Conservation (phyloP, 35 echinoderm and acorn worm species). For the Ophiothrix spiculata region DNA sequence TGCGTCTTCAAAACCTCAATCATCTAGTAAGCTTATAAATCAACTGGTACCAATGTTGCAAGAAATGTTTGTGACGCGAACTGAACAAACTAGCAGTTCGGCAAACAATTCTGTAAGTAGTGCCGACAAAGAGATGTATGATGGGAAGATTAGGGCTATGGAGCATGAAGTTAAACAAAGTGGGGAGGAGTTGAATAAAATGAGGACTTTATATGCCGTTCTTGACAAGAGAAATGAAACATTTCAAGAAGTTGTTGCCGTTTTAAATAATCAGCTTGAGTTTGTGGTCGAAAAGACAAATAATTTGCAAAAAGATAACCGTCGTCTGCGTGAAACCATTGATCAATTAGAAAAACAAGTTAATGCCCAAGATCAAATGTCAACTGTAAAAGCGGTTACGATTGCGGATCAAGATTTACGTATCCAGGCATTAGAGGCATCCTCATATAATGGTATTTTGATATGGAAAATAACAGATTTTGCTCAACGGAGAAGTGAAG, state of each 20-base stretch:
- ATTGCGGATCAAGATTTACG: conserved; percentile 29
- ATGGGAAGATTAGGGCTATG: neutral
- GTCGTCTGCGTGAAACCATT: conserved; percentile 22
- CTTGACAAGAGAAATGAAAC: neutral
- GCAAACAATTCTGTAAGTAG: neutral
- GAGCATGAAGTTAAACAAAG: neutral
- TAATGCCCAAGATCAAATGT: conserved; percentile 19
- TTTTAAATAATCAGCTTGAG: conserved; percentile 34
- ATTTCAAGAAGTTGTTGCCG: too few species aligned
- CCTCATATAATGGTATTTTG: conserved; percentile 16
- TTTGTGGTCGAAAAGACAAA: neutral
- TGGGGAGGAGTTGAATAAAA: neutral
- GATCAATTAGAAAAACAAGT: conserved; percentile 22
- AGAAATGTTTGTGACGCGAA: neutral
- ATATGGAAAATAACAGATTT: conserved; percentile 24
- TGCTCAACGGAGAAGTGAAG: conserved; percentile 3
- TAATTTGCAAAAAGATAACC: conserved; percentile 10
- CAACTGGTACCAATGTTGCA: neutral
- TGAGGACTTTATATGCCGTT: neutral
- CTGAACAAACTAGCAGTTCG: neutral
- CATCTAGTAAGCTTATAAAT: neutral
- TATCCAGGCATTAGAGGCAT: conserved; percentile 26
- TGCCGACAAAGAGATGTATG: neutral
- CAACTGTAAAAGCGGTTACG: conserved; percentile 18
- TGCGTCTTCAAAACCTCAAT: too few species aligned